Evolutionary conservation across 2,113 vertebrate species (phyloP).

Genomic region (Limnothrissa miodon): DNA sequence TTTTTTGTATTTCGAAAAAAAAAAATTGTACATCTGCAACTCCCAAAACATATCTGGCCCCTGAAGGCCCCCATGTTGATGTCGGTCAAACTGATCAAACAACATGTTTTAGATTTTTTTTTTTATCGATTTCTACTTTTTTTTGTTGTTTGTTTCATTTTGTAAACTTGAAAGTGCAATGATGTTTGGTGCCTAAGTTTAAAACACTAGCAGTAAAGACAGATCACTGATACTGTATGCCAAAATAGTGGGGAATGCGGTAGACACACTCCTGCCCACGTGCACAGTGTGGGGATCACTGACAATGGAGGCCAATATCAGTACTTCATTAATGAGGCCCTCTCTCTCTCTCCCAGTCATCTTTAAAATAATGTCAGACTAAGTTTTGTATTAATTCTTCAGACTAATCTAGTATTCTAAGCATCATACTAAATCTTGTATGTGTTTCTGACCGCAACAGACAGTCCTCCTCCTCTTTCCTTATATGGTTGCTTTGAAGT

Average conservation of each 20-base stretch:
- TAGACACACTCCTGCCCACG: no score
- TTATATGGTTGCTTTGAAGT: neutral
- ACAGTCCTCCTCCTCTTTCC: neutral
- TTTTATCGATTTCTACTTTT: constrained; percentile 7
- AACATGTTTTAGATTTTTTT: neutral
- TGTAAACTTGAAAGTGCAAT: constrained; percentile 12
- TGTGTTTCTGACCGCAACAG: neutral
- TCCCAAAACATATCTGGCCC: neutral
- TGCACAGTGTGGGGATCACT: no score
- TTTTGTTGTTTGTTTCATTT: constrained; percentile 26
- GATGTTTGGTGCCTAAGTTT: constrained; percentile 10
- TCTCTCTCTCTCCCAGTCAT: no score
- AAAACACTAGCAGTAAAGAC: neutral
- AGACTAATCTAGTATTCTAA: no score
- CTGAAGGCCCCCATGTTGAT: neutral
- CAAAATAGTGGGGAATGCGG: neutral
- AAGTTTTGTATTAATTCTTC: no score
- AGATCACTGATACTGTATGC: neutral
- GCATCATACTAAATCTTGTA: neutral
- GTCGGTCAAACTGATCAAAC: neutral
- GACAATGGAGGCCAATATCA: no score
- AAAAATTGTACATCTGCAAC: neutral
- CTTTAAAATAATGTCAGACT: no score
- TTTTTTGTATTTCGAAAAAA: no score
- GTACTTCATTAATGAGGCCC: no score